Evolutionary conservation across 1,140 invertebrate species (phyloP).

Genomic region (Diorhabda carinulata): DNA sequence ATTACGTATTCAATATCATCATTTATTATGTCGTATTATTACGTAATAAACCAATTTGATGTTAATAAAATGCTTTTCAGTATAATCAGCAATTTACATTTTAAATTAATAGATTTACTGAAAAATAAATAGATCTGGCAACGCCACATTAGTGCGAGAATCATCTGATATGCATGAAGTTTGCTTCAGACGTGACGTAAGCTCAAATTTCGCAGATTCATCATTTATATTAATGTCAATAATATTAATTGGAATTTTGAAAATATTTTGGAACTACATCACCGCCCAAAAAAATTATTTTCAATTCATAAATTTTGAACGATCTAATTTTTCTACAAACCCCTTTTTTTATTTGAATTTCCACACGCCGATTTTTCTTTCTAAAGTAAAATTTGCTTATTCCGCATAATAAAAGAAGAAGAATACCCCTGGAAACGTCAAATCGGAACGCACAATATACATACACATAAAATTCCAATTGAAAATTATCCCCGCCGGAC

Average conservation of each 20-base stretch:
- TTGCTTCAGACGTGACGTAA: too few species aligned
- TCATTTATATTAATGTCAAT: background rate
- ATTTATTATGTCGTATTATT: background rate
- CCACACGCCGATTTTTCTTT: background rate
- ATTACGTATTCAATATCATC: background rate
- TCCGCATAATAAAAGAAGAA: background rate
- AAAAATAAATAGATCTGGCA: too few species aligned
- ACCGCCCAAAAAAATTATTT: background rate
- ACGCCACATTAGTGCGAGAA: too few species aligned
- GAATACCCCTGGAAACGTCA: background rate
- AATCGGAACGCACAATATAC: background rate
- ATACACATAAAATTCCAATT: background rate
- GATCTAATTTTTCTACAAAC: background rate
- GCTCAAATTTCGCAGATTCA: too few species aligned
- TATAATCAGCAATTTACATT: too few species aligned
- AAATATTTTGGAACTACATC: background rate
- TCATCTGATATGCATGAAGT: too few species aligned
- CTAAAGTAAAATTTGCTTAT: background rate
- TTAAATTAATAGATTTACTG: too few species aligned
- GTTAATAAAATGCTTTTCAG: too few species aligned
- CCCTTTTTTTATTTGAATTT: background rate
- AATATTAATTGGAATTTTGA: background rate
- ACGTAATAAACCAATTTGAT: too few species aligned
- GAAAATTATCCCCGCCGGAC: slow-evolving; percentile 5
- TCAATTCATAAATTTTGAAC: background rate